Conservation (phyloP, 2,888 invertebrate genomes). For the Parnassius glacialis region DNA sequence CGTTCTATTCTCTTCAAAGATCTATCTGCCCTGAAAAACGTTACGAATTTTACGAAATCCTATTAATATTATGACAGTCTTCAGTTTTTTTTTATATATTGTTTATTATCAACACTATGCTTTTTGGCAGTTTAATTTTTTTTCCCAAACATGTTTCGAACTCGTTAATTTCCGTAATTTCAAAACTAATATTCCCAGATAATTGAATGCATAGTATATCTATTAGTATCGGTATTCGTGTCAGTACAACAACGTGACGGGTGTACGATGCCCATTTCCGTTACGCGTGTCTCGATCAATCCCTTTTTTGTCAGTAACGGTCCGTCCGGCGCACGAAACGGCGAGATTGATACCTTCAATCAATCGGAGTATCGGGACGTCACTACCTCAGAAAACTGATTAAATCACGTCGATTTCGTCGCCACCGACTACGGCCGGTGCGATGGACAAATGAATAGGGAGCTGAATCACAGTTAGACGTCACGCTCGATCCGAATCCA, state of each 20-base stretch:
- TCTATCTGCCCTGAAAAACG: too few relatives aligned
- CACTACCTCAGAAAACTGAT: conserved; percentile 67
- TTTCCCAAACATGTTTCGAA: neutral
- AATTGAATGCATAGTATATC: conserved; percentile 65
- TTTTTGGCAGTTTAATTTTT: too few relatives aligned
- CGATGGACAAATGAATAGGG: conserved; percentile 58
- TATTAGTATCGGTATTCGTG: conserved; percentile 69
- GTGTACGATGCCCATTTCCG: conserved; percentile 72
- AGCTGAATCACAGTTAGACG: conserved; percentile 61
- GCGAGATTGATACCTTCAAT: conserved; percentile 76
- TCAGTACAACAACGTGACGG: conserved; percentile 65
- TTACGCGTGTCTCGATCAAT: conserved; percentile 71
- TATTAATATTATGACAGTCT: too few relatives aligned
- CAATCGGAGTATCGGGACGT: conserved; percentile 67
- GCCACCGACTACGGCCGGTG: conserved; percentile 38
- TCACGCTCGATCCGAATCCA: conserved; percentile 66
- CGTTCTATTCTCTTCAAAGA: too few relatives aligned
- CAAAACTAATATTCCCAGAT: conserved; percentile 52
- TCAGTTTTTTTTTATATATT: too few relatives aligned
- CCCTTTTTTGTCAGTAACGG: conserved; percentile 78
- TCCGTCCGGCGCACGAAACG: conserved; percentile 69
- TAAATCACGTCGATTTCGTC: conserved; percentile 76
- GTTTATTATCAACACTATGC: too few relatives aligned
- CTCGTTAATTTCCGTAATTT: conserved; percentile 53
- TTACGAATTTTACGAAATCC: too few relatives aligned